A percentile compares a stretch with the other conserved stretches of the same genome.
Evolutionary conservation across 2,888 invertebrate species (phyloP).

Genomic region (Diabrotica balteata): DNA sequence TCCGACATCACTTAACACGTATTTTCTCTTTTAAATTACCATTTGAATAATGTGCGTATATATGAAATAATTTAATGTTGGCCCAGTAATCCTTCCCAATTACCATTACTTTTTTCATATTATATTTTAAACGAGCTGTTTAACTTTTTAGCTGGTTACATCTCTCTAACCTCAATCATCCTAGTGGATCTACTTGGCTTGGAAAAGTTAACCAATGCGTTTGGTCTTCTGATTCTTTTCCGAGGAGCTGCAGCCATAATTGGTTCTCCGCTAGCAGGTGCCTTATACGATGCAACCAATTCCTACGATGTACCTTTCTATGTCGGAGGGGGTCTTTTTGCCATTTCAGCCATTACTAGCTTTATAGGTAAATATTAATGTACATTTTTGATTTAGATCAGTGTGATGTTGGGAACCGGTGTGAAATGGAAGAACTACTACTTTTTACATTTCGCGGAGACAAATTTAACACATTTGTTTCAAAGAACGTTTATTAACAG

Average conservation of each 20-base stretch:
- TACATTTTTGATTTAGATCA: background rate
- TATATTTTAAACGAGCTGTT: no score
- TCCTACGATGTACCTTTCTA: constrained; percentile 90
- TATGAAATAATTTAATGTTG: no score
- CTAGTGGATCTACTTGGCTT: constrained; percentile 94
- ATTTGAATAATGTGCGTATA: no score
- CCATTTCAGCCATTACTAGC: constrained; percentile 83
- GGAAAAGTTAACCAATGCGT: constrained; percentile 95
- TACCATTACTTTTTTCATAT: no score
- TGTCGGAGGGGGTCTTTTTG: constrained; percentile 89
- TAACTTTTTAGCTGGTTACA: constrained; percentile 83
- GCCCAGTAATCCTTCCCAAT: no score
- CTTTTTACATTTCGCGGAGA: no score
- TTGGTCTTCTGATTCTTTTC: constrained; percentile 93
- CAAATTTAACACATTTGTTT: no score
- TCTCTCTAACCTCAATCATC: constrained; percentile 97
- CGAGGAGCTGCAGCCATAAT: constrained; percentile 93
- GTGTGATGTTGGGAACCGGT: background rate
- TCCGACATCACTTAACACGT: no score
- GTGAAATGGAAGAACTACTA: constrained; percentile 30
- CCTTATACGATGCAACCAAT: constrained; percentile 86
- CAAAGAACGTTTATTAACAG: no score
- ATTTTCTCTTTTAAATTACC: no score
- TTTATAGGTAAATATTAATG: constrained; percentile 58
- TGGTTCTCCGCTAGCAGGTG: constrained; percentile 84